These are phyloP conservation scores for Lamellibrachia columna DNA, from an alignment of 2,888 invertebrate species.

Conservation along the genomic window DNA sequence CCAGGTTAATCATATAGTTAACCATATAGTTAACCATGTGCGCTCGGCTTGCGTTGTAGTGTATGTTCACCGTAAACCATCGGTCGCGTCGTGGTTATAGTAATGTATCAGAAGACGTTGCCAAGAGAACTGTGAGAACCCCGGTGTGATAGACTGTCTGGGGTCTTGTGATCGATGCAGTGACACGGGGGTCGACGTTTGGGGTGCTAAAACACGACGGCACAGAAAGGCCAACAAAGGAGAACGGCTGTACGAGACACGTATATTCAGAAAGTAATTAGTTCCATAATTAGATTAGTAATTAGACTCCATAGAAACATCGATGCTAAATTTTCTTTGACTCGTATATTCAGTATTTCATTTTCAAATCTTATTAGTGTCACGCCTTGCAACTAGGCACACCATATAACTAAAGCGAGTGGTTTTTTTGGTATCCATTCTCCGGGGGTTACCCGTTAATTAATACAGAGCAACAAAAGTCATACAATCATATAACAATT, in stretches of 20 bases:
- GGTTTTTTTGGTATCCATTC: neutral
- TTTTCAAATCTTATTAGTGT: neutral
- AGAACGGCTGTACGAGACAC: neutral
- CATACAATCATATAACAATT: neutral
- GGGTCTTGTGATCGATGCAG: neutral
- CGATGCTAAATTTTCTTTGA: neutral
- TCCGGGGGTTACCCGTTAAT: too few species aligned
- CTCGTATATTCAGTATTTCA: neutral
- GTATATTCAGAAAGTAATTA: neutral
- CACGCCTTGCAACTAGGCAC: neutral
- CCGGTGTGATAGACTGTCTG: neutral
- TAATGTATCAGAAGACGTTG: neutral
- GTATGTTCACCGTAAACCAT: too few species aligned
- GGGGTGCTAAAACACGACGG: neutral
- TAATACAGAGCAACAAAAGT: neutral
- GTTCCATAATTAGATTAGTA: too few species aligned
- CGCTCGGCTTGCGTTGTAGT: too few species aligned
- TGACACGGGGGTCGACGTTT: neutral
- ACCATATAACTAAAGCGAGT: neutral
- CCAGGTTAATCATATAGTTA: too few species aligned
- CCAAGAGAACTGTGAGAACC: neutral
- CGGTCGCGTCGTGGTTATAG: too few species aligned
- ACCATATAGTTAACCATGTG: too few species aligned
- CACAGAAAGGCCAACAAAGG: neutral
- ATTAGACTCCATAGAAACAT: neutral